phyloP scores from a whole-genome alignment of 1,140 invertebrate genomes.

The Drosophila funebris region DNA sequence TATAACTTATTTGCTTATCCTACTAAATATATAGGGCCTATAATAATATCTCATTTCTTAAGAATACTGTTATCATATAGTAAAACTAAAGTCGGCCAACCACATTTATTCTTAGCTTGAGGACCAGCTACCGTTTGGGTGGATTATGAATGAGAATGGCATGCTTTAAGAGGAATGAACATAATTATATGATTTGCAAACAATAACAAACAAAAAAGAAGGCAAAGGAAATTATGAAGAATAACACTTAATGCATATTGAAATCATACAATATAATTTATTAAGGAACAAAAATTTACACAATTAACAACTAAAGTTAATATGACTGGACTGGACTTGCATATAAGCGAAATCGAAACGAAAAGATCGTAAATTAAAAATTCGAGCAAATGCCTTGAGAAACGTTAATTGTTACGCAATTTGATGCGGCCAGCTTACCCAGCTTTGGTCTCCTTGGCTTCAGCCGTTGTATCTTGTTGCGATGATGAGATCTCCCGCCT shows the following conservation, averaged over 20 bases:
- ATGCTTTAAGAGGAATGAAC: conserved; percentile 16
- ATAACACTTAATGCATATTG: conserved; percentile 62
- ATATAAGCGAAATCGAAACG: conserved; percentile 39
- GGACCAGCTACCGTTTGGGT: conserved; percentile 20
- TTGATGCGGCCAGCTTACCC: conserved; percentile 64
- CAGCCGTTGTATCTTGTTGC: conserved; percentile 18
- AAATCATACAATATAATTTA: conserved; percentile 70
- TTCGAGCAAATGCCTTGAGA: conserved; percentile 60
- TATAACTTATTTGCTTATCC: too few relatives aligned
- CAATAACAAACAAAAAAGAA: conserved; percentile 47
- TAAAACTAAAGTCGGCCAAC: neutral
- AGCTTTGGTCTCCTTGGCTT: conserved; percentile 68
- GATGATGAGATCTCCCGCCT: neutral
- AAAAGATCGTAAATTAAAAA: conserved; percentile 47
- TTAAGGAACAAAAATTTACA: conserved; percentile 71
- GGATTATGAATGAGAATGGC: conserved; percentile 20
- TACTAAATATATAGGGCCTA: too few relatives aligned
- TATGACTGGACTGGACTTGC: conserved; percentile 50
- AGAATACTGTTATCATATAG: neutral
- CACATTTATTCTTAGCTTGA: neutral
- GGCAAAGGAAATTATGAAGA: conserved; percentile 27
- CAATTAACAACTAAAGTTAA: conserved; percentile 67
- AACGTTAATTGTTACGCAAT: conserved; percentile 46
- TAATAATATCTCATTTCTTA: too few relatives aligned
- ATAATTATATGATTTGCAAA: conserved; percentile 14